Evolutionary conservation across 1,140 invertebrate species (phyloP).

Genomic region (Drosophila albomicans): DNA sequence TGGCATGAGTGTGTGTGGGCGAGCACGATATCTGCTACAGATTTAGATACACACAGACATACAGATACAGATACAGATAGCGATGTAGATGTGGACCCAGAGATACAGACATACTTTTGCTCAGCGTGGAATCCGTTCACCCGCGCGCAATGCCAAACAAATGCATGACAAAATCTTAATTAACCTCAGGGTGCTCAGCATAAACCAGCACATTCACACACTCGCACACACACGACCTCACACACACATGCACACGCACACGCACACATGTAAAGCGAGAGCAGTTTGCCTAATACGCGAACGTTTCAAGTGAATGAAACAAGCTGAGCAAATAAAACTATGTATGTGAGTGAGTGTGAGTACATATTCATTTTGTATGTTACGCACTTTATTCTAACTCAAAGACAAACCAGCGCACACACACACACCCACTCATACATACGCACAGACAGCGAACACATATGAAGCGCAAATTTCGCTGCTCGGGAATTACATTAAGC

Average conservation of each 20-base stretch:
- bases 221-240: neutral
- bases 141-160: constrained; percentile 70
- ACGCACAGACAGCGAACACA: constrained; percentile 27
- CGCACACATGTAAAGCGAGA: constrained; percentile 16
- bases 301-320: constrained; percentile 71
- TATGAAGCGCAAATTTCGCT: constrained; percentile 61
- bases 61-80: constrained; percentile 15
- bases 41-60: neutral
- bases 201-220: constrained; percentile 57
- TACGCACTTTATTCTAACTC: constrained; percentile 79
- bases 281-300: constrained; percentile 63
- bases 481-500: constrained; percentile 82
- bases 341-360: constrained; percentile 20
- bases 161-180: constrained; percentile 80
- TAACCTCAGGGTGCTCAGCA: constrained; percentile 75
- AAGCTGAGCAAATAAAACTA: constrained; percentile 81
- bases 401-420: constrained; percentile 68
- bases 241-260: constrained; percentile 20
- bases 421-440: constrained; percentile 15
- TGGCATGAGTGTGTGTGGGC: constrained; percentile 29
- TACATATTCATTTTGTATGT: constrained; percentile 68
- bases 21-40: constrained; percentile 11
- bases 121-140: constrained; percentile 24
- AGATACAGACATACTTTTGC: constrained; percentile 7
- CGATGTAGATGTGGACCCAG: constrained; percentile 12